Evolutionary conservation across 2,888 invertebrate genomes (phyloP).

Genomic region (Agrilus mali): DNA sequence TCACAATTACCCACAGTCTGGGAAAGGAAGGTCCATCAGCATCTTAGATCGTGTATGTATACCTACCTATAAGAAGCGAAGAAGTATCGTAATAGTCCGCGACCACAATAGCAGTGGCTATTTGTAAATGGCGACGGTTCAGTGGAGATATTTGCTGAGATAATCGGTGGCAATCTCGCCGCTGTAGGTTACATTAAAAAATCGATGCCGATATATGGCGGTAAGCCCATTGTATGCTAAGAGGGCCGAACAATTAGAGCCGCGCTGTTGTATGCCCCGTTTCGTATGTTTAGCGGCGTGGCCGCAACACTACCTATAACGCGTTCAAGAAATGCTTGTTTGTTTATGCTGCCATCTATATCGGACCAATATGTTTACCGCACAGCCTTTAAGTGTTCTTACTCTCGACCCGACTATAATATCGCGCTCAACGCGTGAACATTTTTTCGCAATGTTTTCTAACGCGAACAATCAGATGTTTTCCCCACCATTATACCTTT

Average conservation of each 20-base stretch:
- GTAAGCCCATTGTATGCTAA: constrained; percentile 31
- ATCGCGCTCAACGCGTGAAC: no score
- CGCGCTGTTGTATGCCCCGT: constrained; percentile 19
- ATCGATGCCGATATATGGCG: constrained; percentile 29
- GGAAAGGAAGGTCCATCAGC: constrained; percentile 14
- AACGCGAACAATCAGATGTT: no score
- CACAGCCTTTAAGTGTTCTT: constrained; percentile 7
- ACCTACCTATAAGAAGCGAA: constrained; percentile 1
- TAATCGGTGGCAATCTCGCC: constrained; percentile 25
- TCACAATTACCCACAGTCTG: constrained; percentile 24
- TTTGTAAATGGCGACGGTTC: constrained; percentile 29
- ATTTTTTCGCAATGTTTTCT: no score
- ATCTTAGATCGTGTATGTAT: constrained; percentile 16
- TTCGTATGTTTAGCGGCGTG: background rate
- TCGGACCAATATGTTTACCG: constrained; percentile 15
- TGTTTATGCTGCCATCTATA: constrained; percentile 13
- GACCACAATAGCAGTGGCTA: constrained; percentile 24
- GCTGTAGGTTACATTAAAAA: constrained; percentile 31
- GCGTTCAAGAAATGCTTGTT: constrained; percentile 2
- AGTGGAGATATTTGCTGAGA: constrained; percentile 28
- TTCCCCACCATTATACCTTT: no score
- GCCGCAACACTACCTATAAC: no score
- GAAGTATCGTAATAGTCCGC: constrained; percentile 4
- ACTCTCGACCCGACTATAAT: no score
- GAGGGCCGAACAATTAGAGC: constrained; percentile 28